Conservation (phyloP, 2,113 vertebrate species). For the Hippocampus zosterae region DNA sequence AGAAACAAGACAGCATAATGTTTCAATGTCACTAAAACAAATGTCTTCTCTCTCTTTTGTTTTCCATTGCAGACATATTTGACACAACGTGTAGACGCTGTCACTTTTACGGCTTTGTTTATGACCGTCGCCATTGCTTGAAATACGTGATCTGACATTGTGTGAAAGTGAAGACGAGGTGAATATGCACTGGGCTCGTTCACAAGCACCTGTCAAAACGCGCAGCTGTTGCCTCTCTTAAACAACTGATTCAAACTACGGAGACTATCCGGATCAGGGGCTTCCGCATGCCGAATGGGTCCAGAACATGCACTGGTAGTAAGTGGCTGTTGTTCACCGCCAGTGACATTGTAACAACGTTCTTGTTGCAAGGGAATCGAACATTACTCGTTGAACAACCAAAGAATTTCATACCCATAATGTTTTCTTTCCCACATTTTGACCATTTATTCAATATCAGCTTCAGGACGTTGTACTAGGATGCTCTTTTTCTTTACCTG, state of each 20-base stretch:
- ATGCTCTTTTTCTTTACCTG: no score
- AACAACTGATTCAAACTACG: not conserved
- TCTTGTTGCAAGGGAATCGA: not conserved
- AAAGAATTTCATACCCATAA: no score
- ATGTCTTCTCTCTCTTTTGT: not conserved
- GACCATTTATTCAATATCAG: no score
- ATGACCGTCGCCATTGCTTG: not conserved
- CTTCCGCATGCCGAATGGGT: conserved; percentile 17
- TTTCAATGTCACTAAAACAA: no score
- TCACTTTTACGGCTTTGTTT: conserved; percentile 10
- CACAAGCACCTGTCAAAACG: conserved; percentile 33
- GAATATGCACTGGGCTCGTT: conserved; percentile 1
- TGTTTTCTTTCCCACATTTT: no score
- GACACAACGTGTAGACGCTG: not conserved
- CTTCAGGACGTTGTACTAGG: no score
- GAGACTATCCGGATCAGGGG: conserved; percentile 6
- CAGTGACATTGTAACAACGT: not conserved
- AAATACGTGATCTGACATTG: not conserved
- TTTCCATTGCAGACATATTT: not conserved
- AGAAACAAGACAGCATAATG: no score
- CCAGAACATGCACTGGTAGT: conserved; percentile 9
- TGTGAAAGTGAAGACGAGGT: conserved; percentile 15
- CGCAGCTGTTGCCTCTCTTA: conserved; percentile 36
- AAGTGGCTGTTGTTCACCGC: not conserved
- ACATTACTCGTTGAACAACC: not conserved